These are phyloP conservation scores for Mohoua ochrocephala DNA, from an alignment of 2,113 vertebrate genomes.

Conservation along the genomic window DNA sequence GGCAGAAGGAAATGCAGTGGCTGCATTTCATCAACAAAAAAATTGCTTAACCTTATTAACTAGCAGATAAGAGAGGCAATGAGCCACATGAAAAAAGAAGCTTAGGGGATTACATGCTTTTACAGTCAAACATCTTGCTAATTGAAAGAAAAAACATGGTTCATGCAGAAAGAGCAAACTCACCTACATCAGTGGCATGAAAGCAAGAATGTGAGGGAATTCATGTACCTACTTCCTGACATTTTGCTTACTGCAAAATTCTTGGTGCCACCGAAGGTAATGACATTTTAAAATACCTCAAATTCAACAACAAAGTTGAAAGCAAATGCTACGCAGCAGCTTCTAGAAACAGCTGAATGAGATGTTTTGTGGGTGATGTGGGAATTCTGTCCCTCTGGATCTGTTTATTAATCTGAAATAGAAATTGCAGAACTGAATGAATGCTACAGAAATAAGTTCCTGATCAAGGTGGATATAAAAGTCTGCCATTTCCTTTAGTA, in stretches of 20 bases:
- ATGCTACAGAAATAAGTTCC: not conserved
- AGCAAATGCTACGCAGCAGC: not conserved
- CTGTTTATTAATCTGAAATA: not conserved
- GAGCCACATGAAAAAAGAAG: not conserved
- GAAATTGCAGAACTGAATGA: not conserved
- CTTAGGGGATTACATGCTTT: not conserved
- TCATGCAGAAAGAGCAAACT: not conserved
- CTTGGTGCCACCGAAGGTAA: not conserved
- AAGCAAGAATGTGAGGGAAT: not conserved
- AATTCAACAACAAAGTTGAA: not conserved
- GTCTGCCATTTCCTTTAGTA: not conserved
- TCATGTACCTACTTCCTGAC: not conserved
- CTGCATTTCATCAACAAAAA: not conserved
- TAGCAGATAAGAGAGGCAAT: not conserved
- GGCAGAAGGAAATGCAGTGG: not conserved
- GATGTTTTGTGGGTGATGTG: not conserved
- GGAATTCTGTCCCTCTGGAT: not conserved
- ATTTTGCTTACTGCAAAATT: conserved; percentile 33
- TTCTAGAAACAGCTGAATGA: conserved; percentile 5
- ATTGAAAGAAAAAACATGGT: not conserved
- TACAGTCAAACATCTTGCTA: not conserved
- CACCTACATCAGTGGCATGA: not conserved
- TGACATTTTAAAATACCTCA: conserved; percentile 22
- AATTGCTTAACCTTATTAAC: not conserved
- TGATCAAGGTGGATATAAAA: not conserved